Evolutionary conservation across 2,888 invertebrate species (phyloP).

Genomic region (Monochamus alternatus): DNA sequence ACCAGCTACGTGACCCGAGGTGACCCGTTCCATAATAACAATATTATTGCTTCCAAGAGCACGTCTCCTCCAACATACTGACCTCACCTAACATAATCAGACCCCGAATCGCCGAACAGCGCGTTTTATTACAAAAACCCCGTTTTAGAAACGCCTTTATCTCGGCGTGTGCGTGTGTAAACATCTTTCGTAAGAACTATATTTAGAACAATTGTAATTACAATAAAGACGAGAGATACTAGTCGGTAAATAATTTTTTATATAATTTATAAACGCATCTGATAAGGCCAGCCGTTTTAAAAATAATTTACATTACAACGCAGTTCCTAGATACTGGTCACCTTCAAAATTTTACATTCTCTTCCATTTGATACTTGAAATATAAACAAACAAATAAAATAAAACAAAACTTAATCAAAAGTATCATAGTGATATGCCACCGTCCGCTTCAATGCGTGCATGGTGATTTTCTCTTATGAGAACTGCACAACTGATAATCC

Average conservation of each 20-base stretch:
- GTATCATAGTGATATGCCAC: too few relatives aligned
- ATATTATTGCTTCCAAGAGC: background rate
- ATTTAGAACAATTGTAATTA: conserved; percentile 34
- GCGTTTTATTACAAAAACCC: conserved; percentile 21
- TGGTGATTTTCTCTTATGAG: too few relatives aligned
- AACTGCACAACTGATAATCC: too few relatives aligned
- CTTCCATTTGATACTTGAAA: too few relatives aligned
- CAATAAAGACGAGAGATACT: conserved; percentile 14
- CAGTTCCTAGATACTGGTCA: background rate
- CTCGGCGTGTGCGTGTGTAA: background rate
- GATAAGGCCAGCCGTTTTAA: conserved; percentile 20
- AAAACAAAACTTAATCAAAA: too few relatives aligned
- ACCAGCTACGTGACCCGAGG: background rate
- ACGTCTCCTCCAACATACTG: conserved; percentile 6
- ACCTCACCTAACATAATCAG: conserved; percentile 11
- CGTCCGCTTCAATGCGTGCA: too few relatives aligned
- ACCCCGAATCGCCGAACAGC: conserved; percentile 1
- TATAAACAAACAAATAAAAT: too few relatives aligned
- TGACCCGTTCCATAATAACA: background rate
- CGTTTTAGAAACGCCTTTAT: conserved; percentile 21
- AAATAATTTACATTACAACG: background rate
- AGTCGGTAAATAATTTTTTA: conserved; percentile 27
- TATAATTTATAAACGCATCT: conserved; percentile 24
- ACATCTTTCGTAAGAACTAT: conserved; percentile 26
- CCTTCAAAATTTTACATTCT: background rate